Evolutionary conservation across 30 jellyfish, hydroid and myxozoan species (phyloP), one percentile per base, ranked within the genome.

Genomic region (Chrysaora quinquecirrha): DNA sequence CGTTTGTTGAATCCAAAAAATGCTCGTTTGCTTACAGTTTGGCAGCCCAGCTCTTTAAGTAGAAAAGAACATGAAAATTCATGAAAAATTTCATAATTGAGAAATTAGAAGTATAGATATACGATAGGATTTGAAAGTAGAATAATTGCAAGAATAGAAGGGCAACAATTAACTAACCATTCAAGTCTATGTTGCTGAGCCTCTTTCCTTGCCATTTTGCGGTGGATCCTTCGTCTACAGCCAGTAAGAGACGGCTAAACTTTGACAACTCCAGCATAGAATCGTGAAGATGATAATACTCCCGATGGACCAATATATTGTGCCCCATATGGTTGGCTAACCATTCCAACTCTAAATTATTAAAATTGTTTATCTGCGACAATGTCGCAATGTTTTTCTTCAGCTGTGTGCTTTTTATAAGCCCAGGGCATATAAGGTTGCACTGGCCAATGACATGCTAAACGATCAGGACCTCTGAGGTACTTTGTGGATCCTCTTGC

Each of bases 311-410:
- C 12, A 80, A 71, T 18, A 83, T 46, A 68, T 83, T 82, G 43
- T 83, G 94, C 68, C 87, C 94, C 80, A 83, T 58, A 64, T 83
- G 94, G 33, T 48, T 71, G 27, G 94, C 94, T 48, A 83, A 48
- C 82, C 94, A 83, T 14, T 68, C 87, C 60, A 70, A 65, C 30
- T 83, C 94, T 10, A 52, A 46, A 32, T 63, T 67, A 32, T 71
- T 46, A 63, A 83, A 82, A 83, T 83, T 82, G 29, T 48, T 71
- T 30, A 83, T 72, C 76, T 83, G 87, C 24, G 94, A 70, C 3
- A 83, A 82, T 9, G 87, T 83, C 25, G 94, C 87, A 38, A 81
- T 38, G 54, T 38, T 3, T 14, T 38, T 38, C 54, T 14, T 38
- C 54, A 38, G 54, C 54, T 38, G 6, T 6, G 54, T 38, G 54